Evolutionary conservation across 2,888 invertebrate species (phyloP).

Genomic region (Carcina quercana): DNA sequence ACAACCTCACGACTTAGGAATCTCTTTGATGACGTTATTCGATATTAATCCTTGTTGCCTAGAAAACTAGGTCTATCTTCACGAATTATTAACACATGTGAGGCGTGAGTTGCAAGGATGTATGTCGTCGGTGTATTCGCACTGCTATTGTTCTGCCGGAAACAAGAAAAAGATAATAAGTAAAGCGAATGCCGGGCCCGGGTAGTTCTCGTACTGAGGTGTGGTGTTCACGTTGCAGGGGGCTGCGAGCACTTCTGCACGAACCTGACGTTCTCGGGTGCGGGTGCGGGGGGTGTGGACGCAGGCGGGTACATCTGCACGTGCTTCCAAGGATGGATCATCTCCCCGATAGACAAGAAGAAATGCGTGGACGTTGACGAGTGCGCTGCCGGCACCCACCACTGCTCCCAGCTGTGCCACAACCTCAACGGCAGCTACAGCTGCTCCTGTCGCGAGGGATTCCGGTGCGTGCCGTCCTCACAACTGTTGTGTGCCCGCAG

Average conservation of each 20-base stretch:
- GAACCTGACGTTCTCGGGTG: conserved; percentile 76
- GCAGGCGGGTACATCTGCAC: conserved; percentile 85
- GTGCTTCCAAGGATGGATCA: conserved; percentile 91
- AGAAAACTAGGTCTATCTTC: no score
- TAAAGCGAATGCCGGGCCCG: no score
- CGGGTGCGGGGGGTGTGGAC: conserved; percentile 38
- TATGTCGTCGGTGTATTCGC: no score
- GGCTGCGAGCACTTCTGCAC: conserved; percentile 96
- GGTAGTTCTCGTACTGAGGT: neutral
- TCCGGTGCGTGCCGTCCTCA: conserved; percentile 52
- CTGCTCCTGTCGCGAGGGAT: conserved; percentile 91
- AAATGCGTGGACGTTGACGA: conserved; percentile 93
- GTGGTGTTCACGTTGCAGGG: no score
- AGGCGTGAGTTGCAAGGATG: no score
- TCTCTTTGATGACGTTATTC: no score
- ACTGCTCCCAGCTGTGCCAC: conserved; percentile 94
- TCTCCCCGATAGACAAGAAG: conserved; percentile 85
- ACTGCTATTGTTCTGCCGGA: no score
- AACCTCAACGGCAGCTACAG: conserved; percentile 95
- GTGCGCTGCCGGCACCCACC: conserved; percentile 86
- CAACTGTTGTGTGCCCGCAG: neutral
- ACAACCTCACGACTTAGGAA: no score
- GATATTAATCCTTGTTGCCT: no score
- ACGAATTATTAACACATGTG: no score
- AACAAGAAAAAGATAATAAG: no score